Evolutionary conservation across 2,797 vertebrate genomes (phyloP).

Genomic region (Trematomus bernacchii): DNA sequence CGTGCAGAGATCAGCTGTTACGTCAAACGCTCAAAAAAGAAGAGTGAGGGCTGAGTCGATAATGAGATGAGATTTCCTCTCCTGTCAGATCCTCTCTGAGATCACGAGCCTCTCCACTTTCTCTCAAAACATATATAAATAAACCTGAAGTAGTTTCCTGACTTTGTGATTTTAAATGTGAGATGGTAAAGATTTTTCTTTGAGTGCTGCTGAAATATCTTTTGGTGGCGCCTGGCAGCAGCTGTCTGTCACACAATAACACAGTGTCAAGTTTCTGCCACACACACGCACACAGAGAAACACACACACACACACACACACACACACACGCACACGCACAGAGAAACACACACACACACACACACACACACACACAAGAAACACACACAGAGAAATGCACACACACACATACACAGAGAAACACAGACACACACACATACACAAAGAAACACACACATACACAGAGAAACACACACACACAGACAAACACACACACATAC

Average conservation of each 20-base stretch:
- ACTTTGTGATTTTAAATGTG: no score
- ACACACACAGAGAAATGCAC: no score
- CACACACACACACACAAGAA: no score
- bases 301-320: slow-evolving; percentile 16
- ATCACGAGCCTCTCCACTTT: not conserved
- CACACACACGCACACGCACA: no score
- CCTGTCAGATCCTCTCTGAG: slow-evolving; percentile 2
- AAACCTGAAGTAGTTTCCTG: no score
- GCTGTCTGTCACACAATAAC: slow-evolving; percentile 52
- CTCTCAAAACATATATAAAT: not conserved
- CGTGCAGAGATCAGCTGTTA: slow-evolving; percentile 26
- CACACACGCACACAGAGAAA: slow-evolving; percentile 34
- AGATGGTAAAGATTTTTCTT: no score
- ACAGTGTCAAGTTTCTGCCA: slow-evolving; percentile 65
- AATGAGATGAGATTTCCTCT: slow-evolving; percentile 68
- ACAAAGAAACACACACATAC: no score
- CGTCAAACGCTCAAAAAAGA: slow-evolving; percentile 62
- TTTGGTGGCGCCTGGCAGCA: slow-evolving; percentile 39
- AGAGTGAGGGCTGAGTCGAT: slow-evolving; percentile 67
- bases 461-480: no score
- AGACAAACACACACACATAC: no score
- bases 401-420: no score
- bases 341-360: no score
- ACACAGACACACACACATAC: no score
- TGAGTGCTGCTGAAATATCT: slow-evolving; percentile 19